These are phyloP conservation scores for Ceyx erithaca DNA, from an alignment of 2,797 vertebrate species.

Conservation along the genomic window DNA sequence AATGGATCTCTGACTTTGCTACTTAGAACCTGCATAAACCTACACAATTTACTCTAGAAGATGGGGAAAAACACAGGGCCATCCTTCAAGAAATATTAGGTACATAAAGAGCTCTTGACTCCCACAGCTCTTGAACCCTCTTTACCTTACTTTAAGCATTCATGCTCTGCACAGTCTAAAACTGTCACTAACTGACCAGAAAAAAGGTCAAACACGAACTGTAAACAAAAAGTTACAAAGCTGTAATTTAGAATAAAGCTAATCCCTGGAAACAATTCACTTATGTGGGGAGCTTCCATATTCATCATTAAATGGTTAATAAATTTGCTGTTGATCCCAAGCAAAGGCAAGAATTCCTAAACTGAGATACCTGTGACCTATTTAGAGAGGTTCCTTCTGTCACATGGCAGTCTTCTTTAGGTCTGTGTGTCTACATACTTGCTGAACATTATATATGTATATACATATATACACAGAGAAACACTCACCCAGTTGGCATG, in stretches of 20 bases:
- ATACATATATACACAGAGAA: fast-evolving
- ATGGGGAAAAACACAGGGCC: not conserved
- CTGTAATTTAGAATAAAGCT: not conserved
- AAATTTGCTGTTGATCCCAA: not conserved
- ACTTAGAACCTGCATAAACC: not conserved
- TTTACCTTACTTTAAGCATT: not conserved
- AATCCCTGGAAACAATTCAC: not conserved
- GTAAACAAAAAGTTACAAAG: not conserved
- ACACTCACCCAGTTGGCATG: not conserved
- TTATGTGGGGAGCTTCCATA: not conserved
- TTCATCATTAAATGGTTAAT: not conserved
- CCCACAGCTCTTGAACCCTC: not conserved
- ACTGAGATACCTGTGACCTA: not conserved
- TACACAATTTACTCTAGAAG: not conserved
- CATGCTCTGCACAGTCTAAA: not conserved
- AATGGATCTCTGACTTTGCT: not conserved
- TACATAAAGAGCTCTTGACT: not conserved
- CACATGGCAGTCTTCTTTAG: not conserved
- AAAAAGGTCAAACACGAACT: not conserved
- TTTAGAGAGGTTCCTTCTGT: not conserved
- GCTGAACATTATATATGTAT: not conserved
- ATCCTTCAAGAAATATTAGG: not conserved
- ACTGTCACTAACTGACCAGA: not conserved
- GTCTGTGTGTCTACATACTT: not conserved
- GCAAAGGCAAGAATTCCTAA: not conserved